These are phyloP conservation scores for Agrenia bidenticulata DNA, from an alignment of 2,888 invertebrate species.

Conservation along the genomic window DNA sequence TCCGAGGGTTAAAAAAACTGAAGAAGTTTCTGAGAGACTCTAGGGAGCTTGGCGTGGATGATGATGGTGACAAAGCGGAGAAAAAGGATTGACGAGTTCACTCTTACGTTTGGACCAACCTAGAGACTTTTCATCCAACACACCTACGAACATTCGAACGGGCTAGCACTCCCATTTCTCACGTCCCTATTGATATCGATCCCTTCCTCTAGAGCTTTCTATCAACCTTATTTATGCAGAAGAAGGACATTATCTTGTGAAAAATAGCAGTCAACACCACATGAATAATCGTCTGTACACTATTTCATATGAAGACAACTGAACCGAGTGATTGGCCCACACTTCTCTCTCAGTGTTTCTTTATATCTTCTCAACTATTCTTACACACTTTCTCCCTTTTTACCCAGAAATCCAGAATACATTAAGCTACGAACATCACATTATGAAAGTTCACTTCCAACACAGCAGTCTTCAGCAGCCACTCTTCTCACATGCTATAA, in stretches of 20 bases:
- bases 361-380: background rate
- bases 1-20: too few relatives aligned
- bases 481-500: too few relatives aligned
- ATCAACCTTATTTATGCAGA: slow-evolving; percentile 38
- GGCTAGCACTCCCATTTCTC: slow-evolving; percentile 27
- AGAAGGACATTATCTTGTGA: slow-evolving; percentile 46
- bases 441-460: too few relatives aligned
- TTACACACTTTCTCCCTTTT: background rate
- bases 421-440: too few relatives aligned
- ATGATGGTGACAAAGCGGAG: too few relatives aligned
- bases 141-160: too few relatives aligned
- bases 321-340: slow-evolving; percentile 41
- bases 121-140: too few relatives aligned
- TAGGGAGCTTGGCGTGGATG: too few relatives aligned
- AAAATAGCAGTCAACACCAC: slow-evolving; percentile 50
- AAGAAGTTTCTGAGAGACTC: too few relatives aligned
- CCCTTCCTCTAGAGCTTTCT: slow-evolving; percentile 14
- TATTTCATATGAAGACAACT: slow-evolving; percentile 51
- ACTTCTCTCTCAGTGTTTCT: slow-evolving; percentile 13
- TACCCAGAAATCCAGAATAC: too few relatives aligned
- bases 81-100: background rate
- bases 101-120: background rate
- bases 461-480: too few relatives aligned
- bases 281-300: slow-evolving; percentile 49
- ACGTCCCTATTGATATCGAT: slow-evolving; percentile 40